Percentiles rank a stretch among this genome's conserved stretches.
Conservation (phyloP, 2,113 vertebrate species). For the Pygoscelis antarcticus region DNA sequence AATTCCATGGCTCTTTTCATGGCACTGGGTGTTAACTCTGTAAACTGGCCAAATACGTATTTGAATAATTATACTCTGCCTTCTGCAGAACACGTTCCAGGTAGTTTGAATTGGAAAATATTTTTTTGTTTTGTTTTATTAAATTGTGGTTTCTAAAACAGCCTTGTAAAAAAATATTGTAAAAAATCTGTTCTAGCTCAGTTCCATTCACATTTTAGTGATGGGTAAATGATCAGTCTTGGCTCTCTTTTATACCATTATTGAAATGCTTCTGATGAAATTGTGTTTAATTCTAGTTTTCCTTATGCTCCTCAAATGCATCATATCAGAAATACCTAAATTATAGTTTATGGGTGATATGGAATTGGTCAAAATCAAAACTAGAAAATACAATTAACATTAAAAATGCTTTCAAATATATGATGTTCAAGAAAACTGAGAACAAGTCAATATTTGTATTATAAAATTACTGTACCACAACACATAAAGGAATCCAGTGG, state of each 20-base stretch:
- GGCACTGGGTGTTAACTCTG: neutral
- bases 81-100: neutral
- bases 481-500: neutral
- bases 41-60: neutral
- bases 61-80: neutral
- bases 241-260: neutral
- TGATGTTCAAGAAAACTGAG: neutral
- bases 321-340: neutral
- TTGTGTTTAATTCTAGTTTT: neutral
- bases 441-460: neutral
- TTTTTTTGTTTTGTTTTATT: slow-evolving; percentile 9
- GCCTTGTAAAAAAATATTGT: neutral
- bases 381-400: neutral
- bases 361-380: neutral
- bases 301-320: neutral
- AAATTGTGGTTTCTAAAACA: neutral
- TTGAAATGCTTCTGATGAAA: neutral
- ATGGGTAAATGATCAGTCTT: neutral
- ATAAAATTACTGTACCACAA: neutral
- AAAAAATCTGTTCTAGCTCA: neutral
- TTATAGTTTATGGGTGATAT: neutral
- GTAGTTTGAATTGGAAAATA: neutral
- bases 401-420: neutral
- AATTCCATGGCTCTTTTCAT: neutral
- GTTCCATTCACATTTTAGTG: neutral